Evolutionary conservation across 2,113 vertebrate genomes (phyloP), one percentile per base, ranked within the genome.

Genomic region (Camelus dromedarius): DNA sequence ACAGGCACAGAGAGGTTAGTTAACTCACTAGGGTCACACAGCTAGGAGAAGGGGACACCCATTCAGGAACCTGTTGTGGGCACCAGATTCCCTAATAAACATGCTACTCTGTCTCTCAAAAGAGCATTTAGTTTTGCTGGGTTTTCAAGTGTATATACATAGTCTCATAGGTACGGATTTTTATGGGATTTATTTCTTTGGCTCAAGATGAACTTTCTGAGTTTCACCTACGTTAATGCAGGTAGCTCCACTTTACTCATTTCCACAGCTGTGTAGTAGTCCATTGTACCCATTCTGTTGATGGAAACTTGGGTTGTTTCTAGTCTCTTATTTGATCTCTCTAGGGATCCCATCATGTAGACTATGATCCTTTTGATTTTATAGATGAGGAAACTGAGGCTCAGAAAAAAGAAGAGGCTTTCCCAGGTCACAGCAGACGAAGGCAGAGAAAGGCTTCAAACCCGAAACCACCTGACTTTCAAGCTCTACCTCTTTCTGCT

Each of bases 41-140:
- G n/a, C 6, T 2, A 42, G 46, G n/a, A 58, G 42, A 19, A 69
- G 56, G 26, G 32, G 6, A 20, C n/a, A 19, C 13, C 32, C 7
- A 3, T 4, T 48, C 3, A 1, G 1, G 30, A 62, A 28, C 14
- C 10, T 3, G 2, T 20, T 30, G 1, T 14, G 26, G 82, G 30
- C 3, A 52, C 35, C 5, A 1, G 28, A 66, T 60, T 54, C 54
- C 18, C 0, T 8, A 66, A 38, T 0, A 20, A 12, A 26, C 48
- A 15, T 2, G 10, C 3, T 19, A 2, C 15, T 42, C 20, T 22
- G 32, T 66, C 64, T 87, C 50, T 88, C n/a, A 19, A 28, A 0
- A 14, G 20, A 82, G 8, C 18, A 8, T 32, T 76, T 32, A 0
- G 6, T 58, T 82, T 38, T 19, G 18, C 50, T 58, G 87, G 12